Conservation (phyloP, 2,888 invertebrate genomes). For the Tetragnatha montana region DNA sequence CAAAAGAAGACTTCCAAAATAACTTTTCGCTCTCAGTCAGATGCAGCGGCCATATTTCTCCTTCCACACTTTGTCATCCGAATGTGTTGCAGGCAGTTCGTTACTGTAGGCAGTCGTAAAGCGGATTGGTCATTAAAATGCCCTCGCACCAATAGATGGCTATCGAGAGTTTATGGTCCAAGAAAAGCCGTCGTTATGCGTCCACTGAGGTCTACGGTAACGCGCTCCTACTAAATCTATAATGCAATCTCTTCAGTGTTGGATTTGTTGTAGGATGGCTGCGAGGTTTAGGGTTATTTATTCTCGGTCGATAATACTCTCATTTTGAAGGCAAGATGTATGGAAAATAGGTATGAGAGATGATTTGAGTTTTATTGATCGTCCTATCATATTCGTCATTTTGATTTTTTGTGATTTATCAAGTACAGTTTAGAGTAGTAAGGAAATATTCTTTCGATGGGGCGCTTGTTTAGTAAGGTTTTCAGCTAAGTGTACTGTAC, state of each 20-base stretch:
- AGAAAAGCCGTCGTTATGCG: background rate
- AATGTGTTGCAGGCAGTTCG: background rate
- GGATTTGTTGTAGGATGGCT: background rate
- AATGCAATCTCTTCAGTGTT: background rate
- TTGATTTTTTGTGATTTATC: no score
- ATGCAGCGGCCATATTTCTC: background rate
- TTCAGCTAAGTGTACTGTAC: no score
- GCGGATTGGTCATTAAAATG: background rate
- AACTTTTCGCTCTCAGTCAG: background rate
- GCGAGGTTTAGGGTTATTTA: background rate
- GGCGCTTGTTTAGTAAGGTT: no score
- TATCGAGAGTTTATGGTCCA: background rate
- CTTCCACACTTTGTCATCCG: background rate
- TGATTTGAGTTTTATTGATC: no score
- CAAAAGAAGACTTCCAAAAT: background rate
- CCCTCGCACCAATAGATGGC: background rate
- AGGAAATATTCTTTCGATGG: no score
- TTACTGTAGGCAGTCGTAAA: background rate
- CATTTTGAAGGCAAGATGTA: no score
- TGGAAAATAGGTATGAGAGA: no score
- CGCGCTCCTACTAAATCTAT: background rate
- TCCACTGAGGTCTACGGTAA: background rate
- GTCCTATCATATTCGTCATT: no score
- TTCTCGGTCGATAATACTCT: background rate
- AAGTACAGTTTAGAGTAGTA: no score